Evolutionary conservation across 2,888 invertebrate genomes (phyloP).

Genomic region (Gortyna flavago): DNA sequence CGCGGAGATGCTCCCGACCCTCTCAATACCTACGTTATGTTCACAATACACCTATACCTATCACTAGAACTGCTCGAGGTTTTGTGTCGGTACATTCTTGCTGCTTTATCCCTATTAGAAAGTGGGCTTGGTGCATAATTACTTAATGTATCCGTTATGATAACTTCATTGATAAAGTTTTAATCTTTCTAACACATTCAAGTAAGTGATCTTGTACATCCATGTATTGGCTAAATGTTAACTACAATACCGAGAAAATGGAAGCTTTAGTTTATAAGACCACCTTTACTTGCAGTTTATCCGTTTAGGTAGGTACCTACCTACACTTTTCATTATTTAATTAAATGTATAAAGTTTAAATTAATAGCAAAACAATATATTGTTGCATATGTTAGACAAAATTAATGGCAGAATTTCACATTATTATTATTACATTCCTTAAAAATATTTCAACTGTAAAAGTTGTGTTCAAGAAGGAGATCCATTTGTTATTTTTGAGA

Average conservation of each 20-base stretch:
- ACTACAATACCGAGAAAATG: not conserved
- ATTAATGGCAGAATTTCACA: not conserved
- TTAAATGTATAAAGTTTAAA: not conserved
- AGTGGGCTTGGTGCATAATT: constrained; percentile 12
- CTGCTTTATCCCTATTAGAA: constrained; percentile 11
- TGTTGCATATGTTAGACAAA: not conserved
- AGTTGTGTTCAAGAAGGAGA: not conserved
- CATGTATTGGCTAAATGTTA: not conserved
- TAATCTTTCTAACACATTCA: not conserved
- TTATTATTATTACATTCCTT: not conserved
- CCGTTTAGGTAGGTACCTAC: not conserved
- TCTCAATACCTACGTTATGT: constrained; percentile 62
- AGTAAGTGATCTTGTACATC: not conserved
- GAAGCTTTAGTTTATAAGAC: not conserved
- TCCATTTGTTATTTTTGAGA: not conserved
- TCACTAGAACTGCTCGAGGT: constrained; percentile 29
- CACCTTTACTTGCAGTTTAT: not conserved
- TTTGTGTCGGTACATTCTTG: constrained; percentile 43
- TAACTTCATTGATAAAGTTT: not conserved
- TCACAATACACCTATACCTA: constrained; percentile 57
- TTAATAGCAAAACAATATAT: not conserved
- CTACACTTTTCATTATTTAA: not conserved
- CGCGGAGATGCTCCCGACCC: constrained; percentile 72
- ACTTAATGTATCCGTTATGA: not conserved
- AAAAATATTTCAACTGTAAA: not conserved